Percentiles rank a stretch among this genome's conserved stretches.
These are phyloP conservation scores for Dermolepida albohirtum DNA, from an alignment of 2,888 invertebrate genomes.

Conservation along the genomic window DNA sequence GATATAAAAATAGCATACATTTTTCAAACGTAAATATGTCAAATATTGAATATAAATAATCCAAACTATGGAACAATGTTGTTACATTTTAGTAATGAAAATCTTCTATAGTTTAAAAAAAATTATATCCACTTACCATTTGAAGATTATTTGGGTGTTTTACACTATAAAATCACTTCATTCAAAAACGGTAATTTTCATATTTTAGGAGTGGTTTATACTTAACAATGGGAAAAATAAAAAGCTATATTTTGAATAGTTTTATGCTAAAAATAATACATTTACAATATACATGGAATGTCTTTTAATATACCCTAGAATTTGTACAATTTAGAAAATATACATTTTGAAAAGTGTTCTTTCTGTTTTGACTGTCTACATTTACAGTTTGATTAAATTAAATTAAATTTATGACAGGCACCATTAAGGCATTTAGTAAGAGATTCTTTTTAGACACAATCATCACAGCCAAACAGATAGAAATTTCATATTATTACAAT, in stretches of 20 bases:
- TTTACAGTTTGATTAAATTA: constrained; percentile 42
- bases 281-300: constrained; percentile 47
- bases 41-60: no score
- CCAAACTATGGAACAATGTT: no score
- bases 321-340: constrained; percentile 49
- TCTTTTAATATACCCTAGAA: constrained; percentile 41
- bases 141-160: no score
- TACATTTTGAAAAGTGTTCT: constrained; percentile 41
- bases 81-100: no score
- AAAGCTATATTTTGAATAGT: constrained; percentile 26
- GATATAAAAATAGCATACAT: no score
- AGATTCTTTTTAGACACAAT: constrained; percentile 49
- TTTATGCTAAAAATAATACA: constrained; percentile 46
- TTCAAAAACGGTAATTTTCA: no score
- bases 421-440: constrained; percentile 49
- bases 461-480: constrained; percentile 60
- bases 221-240: no score
- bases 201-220: no score
- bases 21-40: no score
- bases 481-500: constrained; percentile 45
- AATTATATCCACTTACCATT: no score
- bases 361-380: constrained; percentile 41
- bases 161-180: no score
- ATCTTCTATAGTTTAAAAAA: no score
- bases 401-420: constrained; percentile 47